Base-by-base conservation (phyloP, 2,797 vertebrate genomes). In the Takifugu ocellatus region DNA sequence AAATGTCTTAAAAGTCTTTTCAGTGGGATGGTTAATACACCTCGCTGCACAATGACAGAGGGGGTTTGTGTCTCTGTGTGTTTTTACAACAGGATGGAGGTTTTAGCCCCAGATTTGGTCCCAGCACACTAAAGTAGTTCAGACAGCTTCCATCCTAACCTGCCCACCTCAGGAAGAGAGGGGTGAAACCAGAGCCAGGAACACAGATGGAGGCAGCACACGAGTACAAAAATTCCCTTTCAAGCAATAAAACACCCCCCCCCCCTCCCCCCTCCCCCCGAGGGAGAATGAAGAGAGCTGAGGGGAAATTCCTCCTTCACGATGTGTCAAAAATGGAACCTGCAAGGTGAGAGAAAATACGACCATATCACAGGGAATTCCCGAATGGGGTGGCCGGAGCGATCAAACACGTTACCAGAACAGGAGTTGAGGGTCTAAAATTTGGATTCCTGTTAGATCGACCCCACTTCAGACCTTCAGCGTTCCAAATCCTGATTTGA, bases 51-150 rank as follows among this genome's bases (percentile, higher is more conserved):
- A 39, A 39, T 39, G 12, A 39, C 36, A 39, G 36, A 2, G 12
- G 3, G 11, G 14, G 12, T 43, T 10, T 65, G 43, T 56, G 45
- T 60, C 15, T 65, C 36, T 39, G 36, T 14, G 24, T 58, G 54
- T 74, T 58, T 73, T 61, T 9, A 57, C 25, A 50, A 24, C 31
- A 5, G 53, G 72, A 61, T 69, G 9, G 36, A 7, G 56, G 49
- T 26, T 78, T 27, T 64, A 36, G 67, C 52, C 68, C 67, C 15
- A 70, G 59, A 57, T 75, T 78, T 77, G 54, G 46, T 17, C 5
- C 61, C 63, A 71, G 60, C 74, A 79, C 78, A 84, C 82, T 56
- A 16, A 60, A 72, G 26, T 70, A 54, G 63, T 53, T 45, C 51
- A 77, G 56, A 79, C 77, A 59, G 33, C 62, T 66, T 54, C 57